These are phyloP conservation scores for Holotrichia oblita DNA, from an alignment of 1,140 invertebrate species.

Conservation along the genomic window DNA sequence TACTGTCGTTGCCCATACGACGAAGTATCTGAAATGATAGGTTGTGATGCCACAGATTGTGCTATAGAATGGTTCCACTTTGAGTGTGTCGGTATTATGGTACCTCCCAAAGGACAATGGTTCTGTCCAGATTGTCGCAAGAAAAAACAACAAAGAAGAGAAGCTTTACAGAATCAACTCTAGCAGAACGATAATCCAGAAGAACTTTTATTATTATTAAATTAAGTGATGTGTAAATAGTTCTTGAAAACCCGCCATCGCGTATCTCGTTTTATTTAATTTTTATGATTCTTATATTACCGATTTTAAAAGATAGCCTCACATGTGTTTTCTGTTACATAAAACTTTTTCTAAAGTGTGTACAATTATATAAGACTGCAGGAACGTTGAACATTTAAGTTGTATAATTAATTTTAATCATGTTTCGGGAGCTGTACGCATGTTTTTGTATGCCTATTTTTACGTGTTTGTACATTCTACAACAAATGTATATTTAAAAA, in stretches of 20 bases:
- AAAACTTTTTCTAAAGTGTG: background rate
- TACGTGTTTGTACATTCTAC: conserved; percentile 30
- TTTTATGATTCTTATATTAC: background rate
- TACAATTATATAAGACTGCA: conserved; percentile 27
- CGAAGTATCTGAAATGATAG: conserved; percentile 96
- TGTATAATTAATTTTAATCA: conserved; percentile 6
- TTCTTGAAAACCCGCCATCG: background rate
- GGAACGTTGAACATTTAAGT: conserved; percentile 27
- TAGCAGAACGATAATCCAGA: conserved; percentile 11
- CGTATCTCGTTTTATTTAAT: conserved; percentile 17
- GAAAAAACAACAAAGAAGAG: conserved; percentile 55
- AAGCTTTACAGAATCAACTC: conserved; percentile 47
- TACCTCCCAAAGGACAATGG: conserved; percentile 96
- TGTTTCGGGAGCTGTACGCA: background rate
- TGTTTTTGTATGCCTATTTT: conserved; percentile 9
- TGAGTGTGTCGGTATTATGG: conserved; percentile 94
- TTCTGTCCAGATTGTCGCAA: conserved; percentile 90
- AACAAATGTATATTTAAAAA: conserved; percentile 24
- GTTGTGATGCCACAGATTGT: conserved; percentile 93
- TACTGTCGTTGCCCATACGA: conserved; percentile 96
- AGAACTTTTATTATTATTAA: conserved; percentile 10
- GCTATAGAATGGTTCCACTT: conserved; percentile 98
- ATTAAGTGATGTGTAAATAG: conserved; percentile 38
- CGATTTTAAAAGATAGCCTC: conserved; percentile 6
- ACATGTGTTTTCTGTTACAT: conserved; percentile 16